Conservation (phyloP, 64 coral and sea anemone genomes). For the Astreopora myriophthalma region DNA sequence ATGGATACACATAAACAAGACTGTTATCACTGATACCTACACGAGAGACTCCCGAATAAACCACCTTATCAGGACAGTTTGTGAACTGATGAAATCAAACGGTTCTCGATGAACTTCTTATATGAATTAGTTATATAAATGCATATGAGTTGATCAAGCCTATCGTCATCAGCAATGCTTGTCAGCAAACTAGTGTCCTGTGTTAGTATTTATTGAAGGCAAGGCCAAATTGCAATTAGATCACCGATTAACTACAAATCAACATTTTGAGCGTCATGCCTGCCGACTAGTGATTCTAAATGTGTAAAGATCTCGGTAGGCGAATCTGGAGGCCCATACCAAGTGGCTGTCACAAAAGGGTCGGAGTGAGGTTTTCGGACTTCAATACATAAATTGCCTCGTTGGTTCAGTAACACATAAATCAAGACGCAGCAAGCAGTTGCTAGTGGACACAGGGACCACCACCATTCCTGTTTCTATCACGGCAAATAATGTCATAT, state of each 20-base stretch:
- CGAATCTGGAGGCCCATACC: slow-evolving; percentile 25
- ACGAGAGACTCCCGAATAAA: slow-evolving; percentile 15
- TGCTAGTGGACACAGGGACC: background rate
- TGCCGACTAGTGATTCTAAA: slow-evolving; percentile 3
- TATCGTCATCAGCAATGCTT: slow-evolving; percentile 18
- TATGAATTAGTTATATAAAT: background rate
- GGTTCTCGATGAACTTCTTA: background rate
- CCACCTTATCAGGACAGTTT: slow-evolving; percentile 38
- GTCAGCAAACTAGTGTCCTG: slow-evolving; percentile 30
- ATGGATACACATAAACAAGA: slow-evolving; percentile 46
- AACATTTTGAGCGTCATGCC: slow-evolving; percentile 58
- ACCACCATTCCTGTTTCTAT: slow-evolving; percentile 31
- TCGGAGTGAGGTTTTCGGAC: slow-evolving; percentile 18
- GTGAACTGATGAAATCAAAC: slow-evolving; percentile 53
- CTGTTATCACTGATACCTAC: slow-evolving; percentile 33
- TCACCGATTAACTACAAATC: slow-evolving; percentile 66
- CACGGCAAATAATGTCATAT: slow-evolving; percentile 48
- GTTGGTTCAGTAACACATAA: background rate
- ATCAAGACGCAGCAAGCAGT: slow-evolving; percentile 22
- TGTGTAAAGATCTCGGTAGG: background rate
- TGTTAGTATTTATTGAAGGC: background rate
- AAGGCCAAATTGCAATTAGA: slow-evolving; percentile 48
- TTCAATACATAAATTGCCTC: no score
- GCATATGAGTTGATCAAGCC: slow-evolving; percentile 30
- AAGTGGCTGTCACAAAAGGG: slow-evolving; percentile 1